Evolutionary conservation across 2,888 invertebrate species (phyloP).

Genomic region (Rotaria sp.): DNA sequence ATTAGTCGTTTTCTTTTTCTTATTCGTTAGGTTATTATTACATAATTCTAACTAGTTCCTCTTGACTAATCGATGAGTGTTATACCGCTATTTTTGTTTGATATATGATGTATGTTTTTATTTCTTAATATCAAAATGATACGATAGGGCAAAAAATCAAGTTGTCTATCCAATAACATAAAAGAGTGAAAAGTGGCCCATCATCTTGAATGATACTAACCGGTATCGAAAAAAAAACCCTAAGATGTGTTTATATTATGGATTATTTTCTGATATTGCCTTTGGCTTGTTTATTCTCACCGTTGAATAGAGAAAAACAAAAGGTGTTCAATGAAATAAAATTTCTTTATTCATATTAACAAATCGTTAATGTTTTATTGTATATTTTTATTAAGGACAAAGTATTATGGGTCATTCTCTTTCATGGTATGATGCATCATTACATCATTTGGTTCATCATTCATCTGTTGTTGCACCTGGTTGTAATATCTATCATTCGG

Average conservation of each 20-base stretch:
- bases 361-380: not conserved
- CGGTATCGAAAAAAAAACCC: not conserved
- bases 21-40: not conserved
- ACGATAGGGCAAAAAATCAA: slow-evolving; percentile 9
- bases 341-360: too few species aligned
- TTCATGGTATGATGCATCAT: slow-evolving; percentile 1
- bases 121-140: not conserved
- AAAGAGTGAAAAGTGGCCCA: slow-evolving; percentile 10
- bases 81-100: slow-evolving; percentile 8
- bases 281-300: not conserved
- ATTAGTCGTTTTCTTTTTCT: not conserved
- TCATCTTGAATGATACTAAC: slow-evolving; percentile 19
- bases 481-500: slow-evolving; percentile 10
- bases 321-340: not conserved
- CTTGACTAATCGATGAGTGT: slow-evolving; percentile 19
- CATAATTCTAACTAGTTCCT: not conserved
- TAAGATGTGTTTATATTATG: not conserved
- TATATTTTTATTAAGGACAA: not conserved
- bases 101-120: slow-evolving; percentile 2
- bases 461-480: not conserved
- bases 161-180: slow-evolving; percentile 10
- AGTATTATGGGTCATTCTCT: not conserved
- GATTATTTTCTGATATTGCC: slow-evolving; percentile 2
- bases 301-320: not conserved
- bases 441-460: not conserved